Evolutionary conservation across 2,797 vertebrate species (phyloP), one percentile per base, ranked within the genome.

Genomic region (Potorous gilbertii): DNA sequence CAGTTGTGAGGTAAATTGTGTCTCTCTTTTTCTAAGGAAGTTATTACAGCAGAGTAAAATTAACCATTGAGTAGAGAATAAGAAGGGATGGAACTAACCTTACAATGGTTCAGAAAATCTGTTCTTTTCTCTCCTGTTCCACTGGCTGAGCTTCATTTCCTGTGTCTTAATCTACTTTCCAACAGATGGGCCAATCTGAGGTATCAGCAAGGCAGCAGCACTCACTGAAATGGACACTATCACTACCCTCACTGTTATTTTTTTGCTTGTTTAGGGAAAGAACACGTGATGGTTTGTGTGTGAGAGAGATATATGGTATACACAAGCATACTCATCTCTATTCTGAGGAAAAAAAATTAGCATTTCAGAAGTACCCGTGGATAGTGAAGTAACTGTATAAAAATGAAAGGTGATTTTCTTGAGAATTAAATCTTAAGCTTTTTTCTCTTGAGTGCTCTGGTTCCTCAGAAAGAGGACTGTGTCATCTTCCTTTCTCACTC

Each of bases 1-100:
- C 57, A 59, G 50, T 89, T 31, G n/a, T 12, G 54, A 52, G 89
- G 93, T 91, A 34, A 29, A 40, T 40, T 59, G 27, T 0, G 0
- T 29, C 87, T 87, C 52, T 93, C 87, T 66, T 57, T 90, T 24
- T 92, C 93, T 91, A 81, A 92, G 94, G 57, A 90, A 34, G 74
- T 55, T 46, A 90, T 54, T 89, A 55, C 96, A 95, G 95, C 40
- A 34, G 10, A 62, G 74, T 96, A 95, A 91, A 97, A 97, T 57
- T 92, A 96, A 54, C 89, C 46, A 1, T 91, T 97, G 89, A 95
- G 29, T 21, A 91, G 91, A 57, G 10, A 34, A 74, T n/a, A 40
- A 31, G 66, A 56, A 31, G 66, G 91, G 0, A 50, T 87, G 56
- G 57, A 91, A 90, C n/a, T 46, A 94, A 92, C 29, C 56, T n/a